Evolutionary conservation across 2,888 invertebrate genomes (phyloP), one percentile per base, ranked within the genome.

Genomic region (Scotopteryx bipunctaria): DNA sequence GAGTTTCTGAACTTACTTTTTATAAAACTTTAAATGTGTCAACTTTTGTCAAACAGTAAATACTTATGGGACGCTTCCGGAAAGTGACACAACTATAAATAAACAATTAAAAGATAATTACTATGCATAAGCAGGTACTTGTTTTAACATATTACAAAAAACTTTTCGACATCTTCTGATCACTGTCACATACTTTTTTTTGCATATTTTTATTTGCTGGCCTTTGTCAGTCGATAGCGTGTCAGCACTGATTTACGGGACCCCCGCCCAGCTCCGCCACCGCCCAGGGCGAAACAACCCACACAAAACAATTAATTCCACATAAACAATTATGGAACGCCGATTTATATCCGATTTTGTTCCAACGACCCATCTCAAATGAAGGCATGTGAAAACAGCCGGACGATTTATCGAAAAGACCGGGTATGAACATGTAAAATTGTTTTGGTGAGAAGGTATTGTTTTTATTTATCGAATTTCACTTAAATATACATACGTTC

Each of bases 331-430:
- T 83, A 81, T 76, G 65, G 63, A 66, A 69, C 70, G 74, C 68
- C 76, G 73, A 80, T 84, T 82, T 78, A 81, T 81, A 78, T 73
- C 68, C 73, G 67, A 84, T 82, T 83, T 77, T 76, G 67, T 75
- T 71, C 69, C 66, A 73, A 69, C 70, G 66, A 66, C 69, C 62
- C 63, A 64, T 65, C 59, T 71, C 68, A 35, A 21, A 8, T 21
- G 29, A 27, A 19, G 35, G 11, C 36, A 35, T 35, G 17, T 17
- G 9, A 23, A 27, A 40, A 44, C n/a, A 44, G 23, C 25, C 33
- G 33, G 43, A 33, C 6, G 1, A 27, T 27, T 21, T 42, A 19
- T 31, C 9, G 31, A 19, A 32, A 36, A 36, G 8, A 14, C n/a
- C 25, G 27, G 33, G n/a, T n/a, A n/a, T n/a, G n/a, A n/a, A n/a